A percentile compares a stretch with the other conserved stretches of the same genome.
These are phyloP conservation scores for Bradypodion pumilum DNA, from an alignment of 2,797 vertebrate species.

Conservation along the genomic window DNA sequence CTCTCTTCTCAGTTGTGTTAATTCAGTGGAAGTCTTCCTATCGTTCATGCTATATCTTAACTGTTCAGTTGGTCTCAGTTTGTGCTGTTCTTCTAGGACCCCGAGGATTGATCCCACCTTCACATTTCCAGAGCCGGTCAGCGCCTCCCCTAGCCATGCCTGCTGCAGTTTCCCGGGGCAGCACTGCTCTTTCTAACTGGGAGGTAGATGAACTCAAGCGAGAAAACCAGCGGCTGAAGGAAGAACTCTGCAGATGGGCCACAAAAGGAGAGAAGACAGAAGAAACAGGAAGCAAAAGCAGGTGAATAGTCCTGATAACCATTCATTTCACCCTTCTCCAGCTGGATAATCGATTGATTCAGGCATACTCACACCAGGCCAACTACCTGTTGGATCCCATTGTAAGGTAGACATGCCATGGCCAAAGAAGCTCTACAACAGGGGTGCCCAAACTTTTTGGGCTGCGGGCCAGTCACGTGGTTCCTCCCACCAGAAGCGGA, in stretches of 20 bases:
- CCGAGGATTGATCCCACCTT: slow-evolving; percentile 70
- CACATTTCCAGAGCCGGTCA: slow-evolving; percentile 68
- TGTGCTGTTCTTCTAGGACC: slow-evolving; percentile 46
- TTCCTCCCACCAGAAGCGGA: too few relatives aligned
- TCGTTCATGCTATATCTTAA: too few relatives aligned
- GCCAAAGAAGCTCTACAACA: too few relatives aligned
- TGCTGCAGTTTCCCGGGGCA: not conserved
- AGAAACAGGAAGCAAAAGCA: slow-evolving; percentile 40
- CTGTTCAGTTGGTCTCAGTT: not conserved
- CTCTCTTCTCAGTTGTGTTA: not conserved
- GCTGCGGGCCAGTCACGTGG: too few relatives aligned
- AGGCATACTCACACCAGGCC: too few relatives aligned
- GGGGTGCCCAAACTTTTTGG: too few relatives aligned
- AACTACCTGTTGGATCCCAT: too few relatives aligned
- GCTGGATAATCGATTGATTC: too few relatives aligned
- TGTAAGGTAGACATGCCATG: too few relatives aligned
- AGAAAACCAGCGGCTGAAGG: slow-evolving; percentile 56
- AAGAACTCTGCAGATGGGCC: slow-evolving; percentile 73
- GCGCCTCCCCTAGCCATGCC: slow-evolving; percentile 14
- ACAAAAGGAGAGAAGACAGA: slow-evolving; percentile 10
- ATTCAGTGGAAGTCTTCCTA: not conserved
- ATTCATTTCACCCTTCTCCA: not conserved
- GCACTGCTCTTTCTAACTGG: slow-evolving; percentile 2
- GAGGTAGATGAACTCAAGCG: slow-evolving; percentile 40
- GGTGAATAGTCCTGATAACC: slow-evolving; percentile 38